Conservation (phyloP, 1,140 invertebrate species). For the Lepidurus packardi region DNA sequence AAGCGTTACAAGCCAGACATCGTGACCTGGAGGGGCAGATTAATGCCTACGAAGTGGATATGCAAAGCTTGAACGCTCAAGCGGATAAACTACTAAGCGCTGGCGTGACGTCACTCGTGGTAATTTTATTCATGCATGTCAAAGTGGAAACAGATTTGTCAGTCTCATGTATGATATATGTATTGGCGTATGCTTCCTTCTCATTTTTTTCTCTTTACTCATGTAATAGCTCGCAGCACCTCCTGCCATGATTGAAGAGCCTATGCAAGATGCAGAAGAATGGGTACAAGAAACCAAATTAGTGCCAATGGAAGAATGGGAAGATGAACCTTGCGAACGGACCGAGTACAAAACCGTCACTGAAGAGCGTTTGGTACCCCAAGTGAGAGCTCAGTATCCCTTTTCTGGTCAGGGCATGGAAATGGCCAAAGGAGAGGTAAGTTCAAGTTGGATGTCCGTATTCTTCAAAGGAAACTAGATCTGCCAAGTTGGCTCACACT, state of each 20-base stretch:
- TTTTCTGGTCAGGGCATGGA: conserved; percentile 91
- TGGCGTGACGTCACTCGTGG: conserved; percentile 68
- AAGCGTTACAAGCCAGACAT: conserved; percentile 77
- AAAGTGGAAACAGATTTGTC: background rate
- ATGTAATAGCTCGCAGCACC: conserved; percentile 24
- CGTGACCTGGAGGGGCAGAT: conserved; percentile 84
- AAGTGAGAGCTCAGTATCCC: conserved; percentile 77
- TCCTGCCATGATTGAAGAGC: conserved; percentile 1
- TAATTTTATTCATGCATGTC: conserved; percentile 40
- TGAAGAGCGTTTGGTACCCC: conserved; percentile 79
- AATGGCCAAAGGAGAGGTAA: conserved; percentile 82
- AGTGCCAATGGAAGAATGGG: conserved; percentile 82
- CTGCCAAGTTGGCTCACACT: conserved; percentile 4
- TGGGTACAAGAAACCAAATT: conserved; percentile 51
- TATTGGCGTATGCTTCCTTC: background rate
- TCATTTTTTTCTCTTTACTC: conserved; percentile 29
- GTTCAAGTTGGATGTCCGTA: conserved; percentile 26
- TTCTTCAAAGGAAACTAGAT: conserved; percentile 4
- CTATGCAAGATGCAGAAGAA: conserved; percentile 41
- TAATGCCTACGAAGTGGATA: conserved; percentile 81
- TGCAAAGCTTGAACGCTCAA: conserved; percentile 75
- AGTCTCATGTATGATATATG: background rate
- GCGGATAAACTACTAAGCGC: conserved; percentile 72
- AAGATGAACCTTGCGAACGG: conserved; percentile 79
- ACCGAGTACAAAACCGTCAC: conserved; percentile 75